Conservation (phyloP, 2,888 invertebrate genomes). For the Anagyrus pseudococci region DNA sequence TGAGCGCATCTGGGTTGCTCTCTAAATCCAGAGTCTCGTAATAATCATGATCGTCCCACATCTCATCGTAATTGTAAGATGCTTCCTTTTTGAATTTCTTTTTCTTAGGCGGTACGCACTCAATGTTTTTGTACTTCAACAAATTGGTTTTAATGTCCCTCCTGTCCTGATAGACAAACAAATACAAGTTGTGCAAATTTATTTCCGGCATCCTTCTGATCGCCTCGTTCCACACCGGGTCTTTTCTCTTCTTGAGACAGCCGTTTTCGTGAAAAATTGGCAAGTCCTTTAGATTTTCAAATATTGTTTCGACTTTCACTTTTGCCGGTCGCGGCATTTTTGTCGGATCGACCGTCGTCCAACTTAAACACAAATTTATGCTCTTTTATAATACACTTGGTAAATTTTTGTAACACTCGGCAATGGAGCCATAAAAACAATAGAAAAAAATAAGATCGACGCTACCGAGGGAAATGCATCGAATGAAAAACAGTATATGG, state of each 20-base stretch:
- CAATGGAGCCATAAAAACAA: too few relatives aligned
- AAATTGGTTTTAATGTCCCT: conserved; percentile 20
- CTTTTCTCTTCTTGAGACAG: conserved; percentile 20
- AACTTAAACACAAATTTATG: too few relatives aligned
- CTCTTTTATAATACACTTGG: too few relatives aligned
- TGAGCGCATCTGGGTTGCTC: not conserved
- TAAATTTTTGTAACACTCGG: too few relatives aligned
- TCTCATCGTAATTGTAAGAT: not conserved
- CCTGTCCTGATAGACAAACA: conserved; percentile 32
- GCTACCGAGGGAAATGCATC: too few relatives aligned
- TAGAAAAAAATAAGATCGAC: too few relatives aligned
- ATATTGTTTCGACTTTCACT: conserved; percentile 24
- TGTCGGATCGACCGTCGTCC: too few relatives aligned
- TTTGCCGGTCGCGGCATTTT: conserved; percentile 25
- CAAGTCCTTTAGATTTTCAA: conserved; percentile 20
- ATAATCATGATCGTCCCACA: conserved; percentile 33
- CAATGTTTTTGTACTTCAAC: conserved; percentile 28
- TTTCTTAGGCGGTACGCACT: not conserved
- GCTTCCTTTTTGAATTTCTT: conserved; percentile 11
- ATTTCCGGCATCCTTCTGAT: conserved; percentile 15
- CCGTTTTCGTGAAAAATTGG: conserved; percentile 33
- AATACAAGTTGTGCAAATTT: conserved; percentile 30
- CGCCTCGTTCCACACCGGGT: conserved; percentile 33
- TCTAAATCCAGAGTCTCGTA: conserved; percentile 27
- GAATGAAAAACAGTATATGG: too few relatives aligned